phyloP scores from a whole-genome alignment of 2,888 invertebrate genomes.

The Polydesmus complanatus region DNA sequence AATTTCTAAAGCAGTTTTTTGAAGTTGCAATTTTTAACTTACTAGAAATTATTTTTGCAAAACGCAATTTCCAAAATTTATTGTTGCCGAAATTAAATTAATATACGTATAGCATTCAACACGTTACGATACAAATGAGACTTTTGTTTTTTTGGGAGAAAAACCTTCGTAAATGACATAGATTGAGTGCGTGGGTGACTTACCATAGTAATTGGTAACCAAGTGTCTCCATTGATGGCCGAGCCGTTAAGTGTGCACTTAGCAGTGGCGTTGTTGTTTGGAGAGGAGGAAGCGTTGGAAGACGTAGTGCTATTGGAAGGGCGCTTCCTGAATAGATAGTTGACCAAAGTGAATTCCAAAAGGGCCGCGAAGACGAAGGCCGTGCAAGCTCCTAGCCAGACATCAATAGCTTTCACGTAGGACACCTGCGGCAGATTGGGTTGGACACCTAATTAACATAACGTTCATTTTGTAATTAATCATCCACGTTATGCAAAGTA shows the following conservation, averaged over 20 bases:
- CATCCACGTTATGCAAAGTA: no score
- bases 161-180: no score
- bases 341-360: slow-evolving; percentile 37
- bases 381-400: slow-evolving; percentile 29
- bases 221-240: neutral
- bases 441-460: slow-evolving; percentile 11
- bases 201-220: slow-evolving; percentile 6
- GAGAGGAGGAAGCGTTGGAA: neutral
- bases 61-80: no score
- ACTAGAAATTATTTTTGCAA: no score
- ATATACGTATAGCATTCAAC: no score
- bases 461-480: no score
- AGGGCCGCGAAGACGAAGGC: slow-evolving; percentile 39
- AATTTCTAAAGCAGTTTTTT: no score
- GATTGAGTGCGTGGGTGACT: no score
- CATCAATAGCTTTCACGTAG: slow-evolving; percentile 27
- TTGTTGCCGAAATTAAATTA: no score
- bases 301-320: neutral
- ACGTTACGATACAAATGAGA: no score
- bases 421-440: slow-evolving; percentile 15
- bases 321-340: slow-evolving; percentile 35
- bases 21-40: no score
- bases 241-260: neutral
- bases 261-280: neutral
- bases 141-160: no score